These are phyloP conservation scores for Fulica atra DNA, from an alignment of 2,113 vertebrate genomes.

Conservation along the genomic window DNA sequence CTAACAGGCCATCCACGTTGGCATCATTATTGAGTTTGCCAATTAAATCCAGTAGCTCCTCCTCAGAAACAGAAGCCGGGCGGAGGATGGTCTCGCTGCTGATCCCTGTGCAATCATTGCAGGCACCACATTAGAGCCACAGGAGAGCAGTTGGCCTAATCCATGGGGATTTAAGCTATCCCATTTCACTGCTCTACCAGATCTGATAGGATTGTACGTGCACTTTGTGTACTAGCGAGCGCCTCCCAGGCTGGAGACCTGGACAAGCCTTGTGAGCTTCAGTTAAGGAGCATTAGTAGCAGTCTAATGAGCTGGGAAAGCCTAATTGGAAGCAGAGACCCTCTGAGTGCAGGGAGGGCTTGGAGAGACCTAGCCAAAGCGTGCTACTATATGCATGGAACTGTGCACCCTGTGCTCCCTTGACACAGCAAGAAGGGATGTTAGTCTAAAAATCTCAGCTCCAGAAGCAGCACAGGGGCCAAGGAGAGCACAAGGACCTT, in stretches of 20 bases:
- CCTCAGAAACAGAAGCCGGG: conserved; percentile 84
- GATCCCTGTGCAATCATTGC: conserved; percentile 77
- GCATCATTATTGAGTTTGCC: conserved; percentile 87
- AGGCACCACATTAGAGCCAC: fast-evolving
- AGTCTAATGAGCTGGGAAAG: not conserved
- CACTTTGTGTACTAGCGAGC: not conserved
- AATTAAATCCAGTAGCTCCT: conserved; percentile 90
- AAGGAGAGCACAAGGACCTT: not conserved
- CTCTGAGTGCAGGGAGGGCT: not conserved
- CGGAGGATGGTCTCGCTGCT: conserved; percentile 94
- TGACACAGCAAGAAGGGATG: fast-evolving
- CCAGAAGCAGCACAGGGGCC: not conserved
- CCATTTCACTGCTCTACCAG: fast-evolving
- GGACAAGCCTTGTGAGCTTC: fast-evolving
- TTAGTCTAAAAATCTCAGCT: not conserved
- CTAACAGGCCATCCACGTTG: conserved; percentile 88
- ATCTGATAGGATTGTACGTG: fast-evolving
- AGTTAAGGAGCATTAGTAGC: fast-evolving
- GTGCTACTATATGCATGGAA: too few species aligned
- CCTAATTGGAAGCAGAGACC: not conserved
- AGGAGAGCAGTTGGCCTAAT: fast-evolving
- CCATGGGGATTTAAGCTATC: fast-evolving
- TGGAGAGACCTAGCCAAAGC: not conserved
- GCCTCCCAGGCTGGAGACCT: not conserved
- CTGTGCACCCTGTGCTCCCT: fast-evolving